These are phyloP conservation scores for Umimayanthus kanabou DNA, from an alignment of 92 coral and sea anemone species.

Conservation along the genomic window DNA sequence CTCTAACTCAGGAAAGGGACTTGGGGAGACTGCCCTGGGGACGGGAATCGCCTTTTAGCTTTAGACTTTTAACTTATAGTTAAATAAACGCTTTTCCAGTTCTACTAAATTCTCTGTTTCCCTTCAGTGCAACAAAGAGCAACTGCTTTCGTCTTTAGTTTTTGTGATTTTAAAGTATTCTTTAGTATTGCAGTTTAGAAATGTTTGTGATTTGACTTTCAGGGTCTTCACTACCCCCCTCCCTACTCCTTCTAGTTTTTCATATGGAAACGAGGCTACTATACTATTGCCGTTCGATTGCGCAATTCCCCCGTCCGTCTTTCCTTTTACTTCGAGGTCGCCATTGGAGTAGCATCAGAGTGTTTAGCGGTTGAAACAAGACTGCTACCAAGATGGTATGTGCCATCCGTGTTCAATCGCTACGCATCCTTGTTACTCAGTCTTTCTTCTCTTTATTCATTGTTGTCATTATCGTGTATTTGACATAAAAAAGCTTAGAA, in stretches of 20 bases:
- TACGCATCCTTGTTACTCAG: slow-evolving; percentile 54
- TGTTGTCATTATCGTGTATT: neutral
- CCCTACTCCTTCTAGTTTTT: neutral
- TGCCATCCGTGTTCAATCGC: slow-evolving; percentile 83
- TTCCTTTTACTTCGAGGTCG: slow-evolving; percentile 81
- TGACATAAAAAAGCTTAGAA: neutral
- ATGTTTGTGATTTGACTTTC: too few species aligned
- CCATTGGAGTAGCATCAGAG: slow-evolving; percentile 52
- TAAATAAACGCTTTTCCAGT: too few species aligned
- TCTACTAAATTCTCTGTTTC: too few species aligned
- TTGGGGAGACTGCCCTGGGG: too few species aligned
- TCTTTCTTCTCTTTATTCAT: neutral
- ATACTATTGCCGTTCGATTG: slow-evolving; percentile 64
- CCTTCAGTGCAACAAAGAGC: too few species aligned
- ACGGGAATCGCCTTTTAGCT: too few species aligned
- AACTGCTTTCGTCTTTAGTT: too few species aligned
- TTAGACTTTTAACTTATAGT: too few species aligned
- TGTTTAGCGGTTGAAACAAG: slow-evolving; percentile 59
- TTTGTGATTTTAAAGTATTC: too few species aligned
- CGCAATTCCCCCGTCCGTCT: slow-evolving; percentile 57
- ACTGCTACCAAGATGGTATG: slow-evolving; percentile 87
- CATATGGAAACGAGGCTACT: slow-evolving; percentile 64
- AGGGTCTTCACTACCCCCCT: neutral
- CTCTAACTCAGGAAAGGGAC: too few species aligned
- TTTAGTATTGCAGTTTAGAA: too few species aligned